Evolutionary conservation across 2,888 invertebrate genomes (phyloP), one percentile per base, ranked within the genome.

Genomic region (Quadroppia sp.): DNA sequence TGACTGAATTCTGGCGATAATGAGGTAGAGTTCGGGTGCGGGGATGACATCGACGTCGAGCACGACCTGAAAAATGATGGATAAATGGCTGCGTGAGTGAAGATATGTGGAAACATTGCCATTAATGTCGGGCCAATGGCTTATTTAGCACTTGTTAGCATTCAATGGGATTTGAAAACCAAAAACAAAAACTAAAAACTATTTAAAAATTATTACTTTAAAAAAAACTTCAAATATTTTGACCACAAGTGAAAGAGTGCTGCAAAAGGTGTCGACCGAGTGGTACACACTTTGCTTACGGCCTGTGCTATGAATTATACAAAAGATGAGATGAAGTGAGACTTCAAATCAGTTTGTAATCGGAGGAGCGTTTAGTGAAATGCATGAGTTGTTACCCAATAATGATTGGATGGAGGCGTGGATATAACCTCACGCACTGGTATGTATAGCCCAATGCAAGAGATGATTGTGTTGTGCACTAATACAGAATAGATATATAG

Each of bases 21-120:
- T 28, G 64, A 28, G n/a, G 64, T 36, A n/a, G 64, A 28, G 20
- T 25, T 36, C 30, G 64, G n/a, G 36, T 28, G 36, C 30, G 25
- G 36, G 9, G 64, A 28, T 23, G 64, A 32, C 30, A 36, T 20
- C 17, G 64, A 36, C 28, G 64, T 30, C 36, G 25, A 28, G 28
- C 36, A 32, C 36, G 72, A 30, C 23, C 72, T 59, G 23, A 72
- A 72, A 72, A 72, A 72, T 30, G 56, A 36, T 36, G 70, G 72
- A 61, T 72, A 72, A 15, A 72, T 36, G 61, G 61, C 9, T n/a
- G 72, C 32, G 36, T 72, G 72, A 30, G 72, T 72, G 61, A 72
- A 72, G 40, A 72, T 61, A 30, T 72, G 72, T n/a, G 72, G 72
- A 72, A 72, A 72, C 72, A 72, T 72, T 61, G 72, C 72, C 72